Evolutionary conservation across 2,113 vertebrate species (phyloP).

Genomic region (Malurus cyaneus): DNA sequence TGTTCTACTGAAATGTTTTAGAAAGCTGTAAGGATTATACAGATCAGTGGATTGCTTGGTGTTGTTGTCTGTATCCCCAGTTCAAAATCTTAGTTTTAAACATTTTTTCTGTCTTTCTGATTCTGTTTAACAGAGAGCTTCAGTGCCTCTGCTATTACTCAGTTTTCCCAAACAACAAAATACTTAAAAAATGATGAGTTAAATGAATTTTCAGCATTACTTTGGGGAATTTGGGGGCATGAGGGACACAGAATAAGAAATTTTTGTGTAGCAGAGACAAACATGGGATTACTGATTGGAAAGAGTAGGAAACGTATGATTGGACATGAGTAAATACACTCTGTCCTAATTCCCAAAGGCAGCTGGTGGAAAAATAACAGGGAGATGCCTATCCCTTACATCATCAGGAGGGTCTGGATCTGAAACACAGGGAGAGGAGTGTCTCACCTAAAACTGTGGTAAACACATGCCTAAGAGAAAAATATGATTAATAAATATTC

Average conservation of each 20-base stretch:
- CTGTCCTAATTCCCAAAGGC: constrained; percentile 1
- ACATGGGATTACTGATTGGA: constrained; percentile 12
- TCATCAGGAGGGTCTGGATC: neutral
- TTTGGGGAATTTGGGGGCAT: neutral
- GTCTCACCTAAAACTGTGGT: neutral
- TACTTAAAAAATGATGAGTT: neutral
- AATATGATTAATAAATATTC: neutral
- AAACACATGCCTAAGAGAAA: constrained; percentile 17
- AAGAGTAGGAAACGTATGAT: neutral
- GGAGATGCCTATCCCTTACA: neutral
- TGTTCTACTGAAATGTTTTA: neutral
- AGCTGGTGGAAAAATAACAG: neutral
- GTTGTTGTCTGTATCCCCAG: neutral
- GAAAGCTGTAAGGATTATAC: neutral
- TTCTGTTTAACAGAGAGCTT: neutral
- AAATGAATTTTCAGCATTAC: neutral
- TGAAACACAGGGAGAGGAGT: neutral
- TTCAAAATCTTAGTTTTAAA: neutral
- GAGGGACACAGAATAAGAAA: neutral
- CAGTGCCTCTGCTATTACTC: neutral
- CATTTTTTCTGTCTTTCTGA: neutral
- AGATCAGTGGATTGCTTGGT: neutral
- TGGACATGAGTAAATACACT: neutral
- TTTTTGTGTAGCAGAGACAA: neutral
- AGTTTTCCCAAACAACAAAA: neutral